A percentile compares a stretch with the other conserved stretches of the same genome.
These are phyloP conservation scores for Drosophila atroscutellata DNA, from an alignment of 2,888 invertebrate genomes.

Conservation along the genomic window DNA sequence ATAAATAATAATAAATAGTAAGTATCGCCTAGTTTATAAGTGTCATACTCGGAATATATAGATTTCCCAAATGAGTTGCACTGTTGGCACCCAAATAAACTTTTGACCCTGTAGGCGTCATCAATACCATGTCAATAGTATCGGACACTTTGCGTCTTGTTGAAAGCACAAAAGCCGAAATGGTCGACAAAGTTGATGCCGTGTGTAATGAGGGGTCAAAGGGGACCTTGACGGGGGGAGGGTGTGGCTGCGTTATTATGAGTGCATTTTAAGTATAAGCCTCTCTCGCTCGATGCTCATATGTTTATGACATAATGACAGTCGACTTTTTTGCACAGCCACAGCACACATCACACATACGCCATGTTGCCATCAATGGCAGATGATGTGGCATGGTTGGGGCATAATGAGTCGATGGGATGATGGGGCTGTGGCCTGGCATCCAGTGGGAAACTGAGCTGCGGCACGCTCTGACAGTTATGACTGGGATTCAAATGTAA, in stretches of 20 bases:
- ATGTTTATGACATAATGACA: constrained; percentile 78
- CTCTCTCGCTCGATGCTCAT: constrained; percentile 39
- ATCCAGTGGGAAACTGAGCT: constrained; percentile 26
- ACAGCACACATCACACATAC: constrained; percentile 43
- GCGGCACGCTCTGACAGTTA: constrained; percentile 72
- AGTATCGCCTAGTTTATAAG: neutral
- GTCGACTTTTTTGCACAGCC: constrained; percentile 57
- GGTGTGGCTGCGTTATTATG: constrained; percentile 43
- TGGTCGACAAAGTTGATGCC: constrained; percentile 25
- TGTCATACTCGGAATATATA: neutral
- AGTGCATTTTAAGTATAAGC: constrained; percentile 61
- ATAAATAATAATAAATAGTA: neutral
- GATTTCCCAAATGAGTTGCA: neutral
- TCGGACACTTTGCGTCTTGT: constrained; percentile 1
- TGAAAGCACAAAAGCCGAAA: constrained; percentile 13
- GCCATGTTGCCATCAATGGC: constrained; percentile 41
- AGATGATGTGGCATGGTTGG: constrained; percentile 16
- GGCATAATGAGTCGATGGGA: neutral
- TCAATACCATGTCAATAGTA: constrained; percentile 13
- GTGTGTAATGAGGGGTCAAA: neutral
- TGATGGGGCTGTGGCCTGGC: neutral
- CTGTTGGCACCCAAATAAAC: neutral
- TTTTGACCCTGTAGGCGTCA: neutral
- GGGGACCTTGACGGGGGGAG: constrained; percentile 29
- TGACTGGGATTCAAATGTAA: constrained; percentile 80